These are phyloP conservation scores for Drosophila quadrilineata DNA, from an alignment of 1,140 invertebrate species.

Conservation along the genomic window DNA sequence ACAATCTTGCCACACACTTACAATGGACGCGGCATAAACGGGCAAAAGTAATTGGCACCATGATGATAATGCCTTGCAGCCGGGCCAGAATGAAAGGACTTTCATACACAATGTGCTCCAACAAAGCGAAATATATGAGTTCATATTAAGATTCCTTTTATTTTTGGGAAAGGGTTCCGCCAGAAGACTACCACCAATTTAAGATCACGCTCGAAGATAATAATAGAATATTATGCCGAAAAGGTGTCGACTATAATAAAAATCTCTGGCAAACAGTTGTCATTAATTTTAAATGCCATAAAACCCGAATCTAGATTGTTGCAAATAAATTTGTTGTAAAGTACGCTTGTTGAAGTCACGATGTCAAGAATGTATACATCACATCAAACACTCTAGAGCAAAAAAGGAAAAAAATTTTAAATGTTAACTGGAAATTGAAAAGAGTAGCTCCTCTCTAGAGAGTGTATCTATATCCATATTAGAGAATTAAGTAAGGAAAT, in stretches of 20 bases:
- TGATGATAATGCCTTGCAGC: constrained; percentile 4
- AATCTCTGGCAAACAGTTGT: neutral
- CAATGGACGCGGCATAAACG: constrained; percentile 18
- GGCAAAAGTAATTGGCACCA: constrained; percentile 24
- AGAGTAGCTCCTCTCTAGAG: neutral
- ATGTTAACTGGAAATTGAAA: constrained; percentile 5
- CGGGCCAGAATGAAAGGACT: constrained; percentile 12
- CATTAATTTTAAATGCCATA: neutral
- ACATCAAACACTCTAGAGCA: no score
- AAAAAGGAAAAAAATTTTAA: no score
- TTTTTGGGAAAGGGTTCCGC: no score
- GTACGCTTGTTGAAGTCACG: neutral
- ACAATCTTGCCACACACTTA: constrained; percentile 27
- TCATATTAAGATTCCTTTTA: constrained; percentile 12
- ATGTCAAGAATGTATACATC: neutral
- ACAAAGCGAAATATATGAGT: neutral
- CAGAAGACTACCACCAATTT: no score
- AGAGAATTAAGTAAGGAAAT: constrained; percentile 33
- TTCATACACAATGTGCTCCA: neutral
- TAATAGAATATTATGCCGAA: no score
- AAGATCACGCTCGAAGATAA: no score
- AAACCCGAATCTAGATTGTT: no score
- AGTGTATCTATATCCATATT: constrained; percentile 10
- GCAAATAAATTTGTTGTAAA: neutral
- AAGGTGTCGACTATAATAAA: no score